phyloP scores from a whole-genome alignment of 2,797 vertebrate genomes.

The Antrozous pallidus region DNA sequence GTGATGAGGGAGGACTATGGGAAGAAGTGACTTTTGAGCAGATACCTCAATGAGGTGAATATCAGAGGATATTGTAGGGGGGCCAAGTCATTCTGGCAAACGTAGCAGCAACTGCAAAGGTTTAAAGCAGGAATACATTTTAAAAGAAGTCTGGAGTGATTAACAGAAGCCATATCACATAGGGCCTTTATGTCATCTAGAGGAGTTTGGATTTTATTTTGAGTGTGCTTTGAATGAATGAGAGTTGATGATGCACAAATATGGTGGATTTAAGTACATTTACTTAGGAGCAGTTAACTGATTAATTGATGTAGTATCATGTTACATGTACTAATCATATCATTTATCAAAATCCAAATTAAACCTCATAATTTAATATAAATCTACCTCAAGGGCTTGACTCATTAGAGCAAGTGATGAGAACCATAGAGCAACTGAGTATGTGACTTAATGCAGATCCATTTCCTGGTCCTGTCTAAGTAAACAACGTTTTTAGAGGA shows the following conservation, averaged over 20 bases:
- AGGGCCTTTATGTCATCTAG: neutral
- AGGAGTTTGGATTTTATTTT: neutral
- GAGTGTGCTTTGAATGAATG: neutral
- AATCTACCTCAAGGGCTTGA: neutral
- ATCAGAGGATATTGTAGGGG: neutral
- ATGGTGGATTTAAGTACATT: neutral
- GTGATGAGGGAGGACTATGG: neutral
- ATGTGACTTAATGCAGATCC: neutral
- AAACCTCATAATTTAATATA: conserved; percentile 5
- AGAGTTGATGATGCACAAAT: neutral
- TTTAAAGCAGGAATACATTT: neutral
- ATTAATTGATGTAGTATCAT: neutral
- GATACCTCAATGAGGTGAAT: neutral
- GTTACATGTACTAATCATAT: conserved; percentile 18
- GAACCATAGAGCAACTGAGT: neutral
- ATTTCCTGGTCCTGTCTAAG: neutral
- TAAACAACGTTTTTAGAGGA: neutral
- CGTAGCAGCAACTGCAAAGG: neutral
- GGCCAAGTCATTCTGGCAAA: neutral
- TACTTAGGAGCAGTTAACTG: neutral
- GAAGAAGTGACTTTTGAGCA: neutral
- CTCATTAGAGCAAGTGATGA: conserved; percentile 29
- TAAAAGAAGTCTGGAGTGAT: neutral
- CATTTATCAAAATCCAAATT: conserved; percentile 42
- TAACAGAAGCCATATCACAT: neutral